These are phyloP conservation scores for Myripristis murdjan DNA, from an alignment of 2,797 vertebrate genomes.

Conservation along the genomic window DNA sequence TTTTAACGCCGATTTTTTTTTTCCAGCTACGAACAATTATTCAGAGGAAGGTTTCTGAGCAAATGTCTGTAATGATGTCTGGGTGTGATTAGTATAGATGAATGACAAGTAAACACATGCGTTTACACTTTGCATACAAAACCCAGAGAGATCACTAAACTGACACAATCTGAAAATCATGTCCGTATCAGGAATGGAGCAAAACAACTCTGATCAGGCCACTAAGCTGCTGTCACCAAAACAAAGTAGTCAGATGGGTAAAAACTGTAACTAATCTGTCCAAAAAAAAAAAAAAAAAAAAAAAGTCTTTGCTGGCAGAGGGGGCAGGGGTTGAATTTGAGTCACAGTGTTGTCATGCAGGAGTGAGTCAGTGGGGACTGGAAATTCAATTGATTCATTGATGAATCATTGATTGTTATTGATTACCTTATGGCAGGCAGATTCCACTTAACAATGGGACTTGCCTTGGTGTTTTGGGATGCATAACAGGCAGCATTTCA, in stretches of 20 bases:
- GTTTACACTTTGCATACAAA: not conserved
- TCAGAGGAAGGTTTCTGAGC: too few species aligned
- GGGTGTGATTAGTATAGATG: too few species aligned
- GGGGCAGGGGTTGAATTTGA: constrained; percentile 39
- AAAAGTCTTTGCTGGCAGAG: constrained; percentile 23
- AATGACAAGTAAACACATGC: too few species aligned
- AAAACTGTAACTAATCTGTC: too few species aligned
- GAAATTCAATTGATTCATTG: constrained; percentile 40
- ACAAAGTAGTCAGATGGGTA: not conserved
- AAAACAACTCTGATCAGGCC: not conserved
- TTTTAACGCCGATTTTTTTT: too few species aligned
- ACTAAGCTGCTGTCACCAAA: constrained; percentile 22
- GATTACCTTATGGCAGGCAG: constrained; percentile 16
- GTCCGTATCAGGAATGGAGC: constrained; percentile 22
- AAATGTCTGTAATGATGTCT: too few species aligned
- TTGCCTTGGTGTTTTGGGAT: not conserved
- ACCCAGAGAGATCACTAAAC: not conserved
- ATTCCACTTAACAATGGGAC: constrained; percentile 21
- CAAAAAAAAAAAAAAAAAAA: too few species aligned
- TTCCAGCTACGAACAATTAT: too few species aligned
- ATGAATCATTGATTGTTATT: constrained; percentile 72
- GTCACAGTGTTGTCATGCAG: constrained; percentile 48
- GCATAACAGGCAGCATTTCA: constrained; percentile 3
- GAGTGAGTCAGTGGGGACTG: constrained; percentile 54
- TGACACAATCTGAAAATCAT: not conserved